Evolutionary conservation across 1,140 invertebrate genomes (phyloP).

Genomic region (Bathynomus jamesi): DNA sequence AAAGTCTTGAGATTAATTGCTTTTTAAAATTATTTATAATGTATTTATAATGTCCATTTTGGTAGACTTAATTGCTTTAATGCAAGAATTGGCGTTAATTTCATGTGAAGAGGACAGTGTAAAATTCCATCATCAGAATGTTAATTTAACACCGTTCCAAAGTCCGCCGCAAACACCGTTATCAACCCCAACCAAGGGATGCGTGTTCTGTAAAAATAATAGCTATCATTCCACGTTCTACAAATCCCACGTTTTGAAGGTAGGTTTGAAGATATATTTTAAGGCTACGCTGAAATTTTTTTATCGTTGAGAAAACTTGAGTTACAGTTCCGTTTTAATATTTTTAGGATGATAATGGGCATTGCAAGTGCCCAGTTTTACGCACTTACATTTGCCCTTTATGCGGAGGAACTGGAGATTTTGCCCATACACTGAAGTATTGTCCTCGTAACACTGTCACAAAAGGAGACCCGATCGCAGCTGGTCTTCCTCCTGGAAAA

Average conservation of each 20-base stretch:
- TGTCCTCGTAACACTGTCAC: constrained; percentile 49
- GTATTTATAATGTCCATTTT: background rate
- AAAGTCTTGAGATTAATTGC: too few relatives aligned
- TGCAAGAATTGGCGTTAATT: background rate
- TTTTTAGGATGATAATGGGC: constrained; percentile 50
- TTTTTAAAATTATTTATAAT: too few relatives aligned
- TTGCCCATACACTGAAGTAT: constrained; percentile 69
- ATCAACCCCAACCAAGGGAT: constrained; percentile 13
- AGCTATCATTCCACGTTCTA: constrained; percentile 35
- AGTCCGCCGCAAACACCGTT: background rate
- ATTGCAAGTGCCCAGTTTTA: constrained; percentile 58
- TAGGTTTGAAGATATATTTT: constrained; percentile 8
- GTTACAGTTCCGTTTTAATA: too few relatives aligned
- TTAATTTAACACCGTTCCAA: background rate
- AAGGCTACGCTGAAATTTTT: too few relatives aligned
- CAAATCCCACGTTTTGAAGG: constrained; percentile 28
- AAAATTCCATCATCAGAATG: background rate
- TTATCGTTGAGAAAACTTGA: too few relatives aligned
- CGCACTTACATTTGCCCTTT: constrained; percentile 59
- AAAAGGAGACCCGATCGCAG: constrained; percentile 30
- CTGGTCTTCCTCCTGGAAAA: constrained; percentile 33
- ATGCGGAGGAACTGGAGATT: constrained; percentile 58
- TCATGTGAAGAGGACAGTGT: background rate
- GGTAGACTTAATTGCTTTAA: background rate
- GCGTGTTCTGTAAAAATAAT: constrained; percentile 35